Evolutionary conservation across 2,797 vertebrate genomes (phyloP).

Genomic region (Acropternis orthonyx): DNA sequence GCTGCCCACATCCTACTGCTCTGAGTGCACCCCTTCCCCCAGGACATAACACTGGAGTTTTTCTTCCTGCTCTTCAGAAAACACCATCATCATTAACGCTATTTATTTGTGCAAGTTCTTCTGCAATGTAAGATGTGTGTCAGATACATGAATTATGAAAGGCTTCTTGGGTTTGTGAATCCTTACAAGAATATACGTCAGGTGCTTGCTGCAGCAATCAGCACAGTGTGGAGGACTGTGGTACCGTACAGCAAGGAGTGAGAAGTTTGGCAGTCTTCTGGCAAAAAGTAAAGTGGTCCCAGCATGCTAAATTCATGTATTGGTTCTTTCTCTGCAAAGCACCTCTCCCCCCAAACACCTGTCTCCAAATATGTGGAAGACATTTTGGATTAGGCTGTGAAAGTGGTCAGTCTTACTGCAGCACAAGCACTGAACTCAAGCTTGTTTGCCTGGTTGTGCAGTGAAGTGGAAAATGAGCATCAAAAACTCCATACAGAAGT

Average conservation of each 20-base stretch:
- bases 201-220: neutral
- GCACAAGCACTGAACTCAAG: neutral
- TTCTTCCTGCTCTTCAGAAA: neutral
- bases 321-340: neutral
- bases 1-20: neutral
- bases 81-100: fast-evolving
- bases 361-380: neutral
- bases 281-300: neutral
- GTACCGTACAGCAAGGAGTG: neutral
- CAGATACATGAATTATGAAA: neutral
- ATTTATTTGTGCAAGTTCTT: neutral
- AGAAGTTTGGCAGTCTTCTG: neutral
- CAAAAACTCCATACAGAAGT: neutral
- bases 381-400: neutral
- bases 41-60: fast-evolving
- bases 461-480: slow-evolving; percentile 21
- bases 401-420: neutral
- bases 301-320: neutral
- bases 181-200: neutral
- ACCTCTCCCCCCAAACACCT: neutral
- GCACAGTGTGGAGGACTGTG: neutral
- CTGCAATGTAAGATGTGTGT: neutral
- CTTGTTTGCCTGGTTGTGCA: neutral
- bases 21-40: neutral
- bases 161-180: neutral